phyloP scores from a whole-genome alignment of 2,888 invertebrate species.

The Thelaira solivaga region DNA sequence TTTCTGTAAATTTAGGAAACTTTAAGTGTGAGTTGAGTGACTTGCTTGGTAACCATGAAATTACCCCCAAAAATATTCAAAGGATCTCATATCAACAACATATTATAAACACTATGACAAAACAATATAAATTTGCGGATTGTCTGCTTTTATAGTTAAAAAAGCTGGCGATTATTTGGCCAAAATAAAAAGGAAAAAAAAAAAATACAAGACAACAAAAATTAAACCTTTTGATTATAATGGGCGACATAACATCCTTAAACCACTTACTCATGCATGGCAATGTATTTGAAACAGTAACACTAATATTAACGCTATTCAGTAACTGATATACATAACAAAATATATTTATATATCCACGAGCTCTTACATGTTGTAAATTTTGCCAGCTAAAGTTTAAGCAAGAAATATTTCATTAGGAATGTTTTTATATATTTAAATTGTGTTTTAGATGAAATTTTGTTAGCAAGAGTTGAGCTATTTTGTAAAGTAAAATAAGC shows the following conservation, averaged over 20 bases:
- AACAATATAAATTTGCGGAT: constrained; percentile 1
- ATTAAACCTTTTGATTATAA: constrained; percentile 73
- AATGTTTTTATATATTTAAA: too few relatives aligned
- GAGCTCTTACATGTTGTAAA: too few relatives aligned
- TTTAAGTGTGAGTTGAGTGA: not conserved
- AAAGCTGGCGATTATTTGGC: not conserved
- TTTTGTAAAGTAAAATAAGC: too few relatives aligned
- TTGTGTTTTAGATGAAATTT: too few relatives aligned
- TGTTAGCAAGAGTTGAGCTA: too few relatives aligned
- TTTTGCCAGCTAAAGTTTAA: too few relatives aligned
- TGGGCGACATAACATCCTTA: constrained; percentile 74
- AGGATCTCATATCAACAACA: not conserved
- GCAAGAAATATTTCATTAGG: too few relatives aligned
- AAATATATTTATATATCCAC: too few relatives aligned
- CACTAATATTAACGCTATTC: too few relatives aligned
- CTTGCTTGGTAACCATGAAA: not conserved
- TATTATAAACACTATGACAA: constrained; percentile 15
- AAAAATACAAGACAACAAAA: constrained; percentile 35
- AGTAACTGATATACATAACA: too few relatives aligned
- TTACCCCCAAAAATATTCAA: not conserved
- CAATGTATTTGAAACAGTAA: too few relatives aligned
- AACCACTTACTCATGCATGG: constrained; percentile 61
- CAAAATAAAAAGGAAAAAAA: constrained; percentile 11
- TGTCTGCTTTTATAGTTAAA: constrained; percentile 1
- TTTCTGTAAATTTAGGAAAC: not conserved